Base-by-base conservation (phyloP, 2,113 vertebrate genomes). In the Origma solitaria region DNA sequence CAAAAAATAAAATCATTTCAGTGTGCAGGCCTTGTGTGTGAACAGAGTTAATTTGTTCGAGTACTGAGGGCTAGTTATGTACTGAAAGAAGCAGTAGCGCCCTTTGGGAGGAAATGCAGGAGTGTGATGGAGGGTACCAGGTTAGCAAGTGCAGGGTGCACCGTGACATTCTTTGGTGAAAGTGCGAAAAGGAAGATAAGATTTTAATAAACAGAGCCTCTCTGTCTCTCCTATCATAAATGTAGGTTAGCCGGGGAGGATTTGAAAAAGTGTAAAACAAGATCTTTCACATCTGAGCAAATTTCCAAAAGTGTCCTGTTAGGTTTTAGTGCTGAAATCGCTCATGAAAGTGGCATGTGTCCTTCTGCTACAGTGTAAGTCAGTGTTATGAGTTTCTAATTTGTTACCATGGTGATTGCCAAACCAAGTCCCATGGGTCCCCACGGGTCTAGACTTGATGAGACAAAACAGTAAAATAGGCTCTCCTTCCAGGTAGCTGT, bases 91-190 rank as follows among this genome's bases (percentile, higher is more conserved):
- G 23, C 23, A 49, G 6, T 78, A 7, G 22, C 51, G 66, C 25
- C 42, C 49, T 85, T 14, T 64, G 44, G 84, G 72, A 89, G 81
- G 84, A 92, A 85, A 4, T 78, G 60, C 49, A 82, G 83, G 73
- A 85, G 62, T 22, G 25, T 38, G 53, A 68, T 38, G 42, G 84
- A 90, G 62, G 64, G n/a, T 35, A 37, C n/a, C 37, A 95, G 53
- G 50, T 54, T n/a, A 77, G 40, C 45, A 53, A 81, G 50, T 38
- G 30, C 50, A 37, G 33, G 9, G 33, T 33, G 38, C 31, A 15
- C 47, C 13, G 1, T 18, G 57, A 7, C 44, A 9, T 35, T 70
- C 47, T 81, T 60, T 57, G 11, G 22, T 1, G 6, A 40, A 58
- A 71, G 28, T 35, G 25, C 51, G 75, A 49, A 53, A 92, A 87